A percentile compares a stretch with the other conserved stretches of the same genome.
Evolutionary conservation across 2,113 vertebrate genomes (phyloP).

Genomic region (Machaerirhynchus nigripectus): DNA sequence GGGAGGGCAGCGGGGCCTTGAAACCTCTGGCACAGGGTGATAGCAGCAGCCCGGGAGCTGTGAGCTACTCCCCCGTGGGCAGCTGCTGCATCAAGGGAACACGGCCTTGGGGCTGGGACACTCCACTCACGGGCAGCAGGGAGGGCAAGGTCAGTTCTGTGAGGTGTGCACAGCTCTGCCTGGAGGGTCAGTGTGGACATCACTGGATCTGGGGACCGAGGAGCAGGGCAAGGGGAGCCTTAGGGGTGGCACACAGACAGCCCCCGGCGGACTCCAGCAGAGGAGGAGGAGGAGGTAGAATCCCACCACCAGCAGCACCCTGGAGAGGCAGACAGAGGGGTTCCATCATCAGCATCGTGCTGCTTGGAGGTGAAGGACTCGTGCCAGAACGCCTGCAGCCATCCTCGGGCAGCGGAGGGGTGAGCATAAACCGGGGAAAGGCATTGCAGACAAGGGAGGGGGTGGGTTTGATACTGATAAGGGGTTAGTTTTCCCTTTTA

Average conservation of each 20-base stretch:
- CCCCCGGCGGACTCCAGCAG: not conserved
- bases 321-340: not conserved
- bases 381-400: rapidly evolving
- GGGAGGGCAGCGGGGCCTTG: not conserved
- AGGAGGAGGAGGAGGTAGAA: not conserved
- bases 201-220: rapidly evolving
- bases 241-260: rapidly evolving
- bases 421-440: not conserved
- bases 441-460: not conserved
- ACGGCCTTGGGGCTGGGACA: not conserved
- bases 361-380: not conserved
- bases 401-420: rapidly evolving
- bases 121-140: rapidly evolving
- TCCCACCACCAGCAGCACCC: not conserved
- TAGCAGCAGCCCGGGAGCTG: rapidly evolving
- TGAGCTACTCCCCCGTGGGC: not conserved
- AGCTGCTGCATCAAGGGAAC: not conserved
- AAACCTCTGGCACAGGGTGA: not conserved
- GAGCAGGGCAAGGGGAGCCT: not conserved
- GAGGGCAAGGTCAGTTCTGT: not conserved
- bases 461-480: not conserved
- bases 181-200: rapidly evolving
- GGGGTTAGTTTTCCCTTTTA: not conserved
- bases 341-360: too few relatives aligned
- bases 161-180: not conserved